These are phyloP conservation scores for Pavo muticus DNA, from an alignment of 2,113 vertebrate species.

Conservation along the genomic window DNA sequence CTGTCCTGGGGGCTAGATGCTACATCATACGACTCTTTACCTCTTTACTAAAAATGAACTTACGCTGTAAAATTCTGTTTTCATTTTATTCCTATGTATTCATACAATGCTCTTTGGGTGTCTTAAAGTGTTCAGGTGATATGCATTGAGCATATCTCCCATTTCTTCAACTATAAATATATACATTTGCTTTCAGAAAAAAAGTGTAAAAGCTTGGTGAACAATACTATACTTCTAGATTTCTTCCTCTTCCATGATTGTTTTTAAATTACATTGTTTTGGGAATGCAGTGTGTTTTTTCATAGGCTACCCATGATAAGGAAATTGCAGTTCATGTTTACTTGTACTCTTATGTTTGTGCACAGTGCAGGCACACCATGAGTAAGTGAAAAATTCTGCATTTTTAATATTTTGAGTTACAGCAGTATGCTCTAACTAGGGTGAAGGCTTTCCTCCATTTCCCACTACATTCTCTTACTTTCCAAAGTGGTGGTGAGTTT, in stretches of 20 bases:
- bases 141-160: neutral
- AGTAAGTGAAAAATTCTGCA: neutral
- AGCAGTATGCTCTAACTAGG: neutral
- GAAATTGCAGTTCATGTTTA: neutral
- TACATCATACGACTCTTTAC: constrained; percentile 45
- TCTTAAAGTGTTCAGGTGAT: neutral
- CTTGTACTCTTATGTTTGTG: neutral
- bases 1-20: constrained; percentile 17
- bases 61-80: constrained; percentile 40
- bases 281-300: neutral
- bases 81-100: constrained; percentile 17
- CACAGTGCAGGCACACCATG: neutral
- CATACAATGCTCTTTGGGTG: neutral
- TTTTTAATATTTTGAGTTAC: neutral
- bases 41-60: constrained; percentile 44
- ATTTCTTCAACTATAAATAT: constrained; percentile 43
- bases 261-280: neutral
- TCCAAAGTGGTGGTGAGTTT: neutral
- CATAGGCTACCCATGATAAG: neutral
- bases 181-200: neutral
- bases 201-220: neutral
- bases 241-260: neutral
- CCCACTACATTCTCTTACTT: neutral
- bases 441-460: neutral
- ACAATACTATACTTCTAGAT: neutral